These are phyloP conservation scores for Pseudachorutes palmiensis DNA, from an alignment of 1,140 invertebrate species.

Conservation along the genomic window DNA sequence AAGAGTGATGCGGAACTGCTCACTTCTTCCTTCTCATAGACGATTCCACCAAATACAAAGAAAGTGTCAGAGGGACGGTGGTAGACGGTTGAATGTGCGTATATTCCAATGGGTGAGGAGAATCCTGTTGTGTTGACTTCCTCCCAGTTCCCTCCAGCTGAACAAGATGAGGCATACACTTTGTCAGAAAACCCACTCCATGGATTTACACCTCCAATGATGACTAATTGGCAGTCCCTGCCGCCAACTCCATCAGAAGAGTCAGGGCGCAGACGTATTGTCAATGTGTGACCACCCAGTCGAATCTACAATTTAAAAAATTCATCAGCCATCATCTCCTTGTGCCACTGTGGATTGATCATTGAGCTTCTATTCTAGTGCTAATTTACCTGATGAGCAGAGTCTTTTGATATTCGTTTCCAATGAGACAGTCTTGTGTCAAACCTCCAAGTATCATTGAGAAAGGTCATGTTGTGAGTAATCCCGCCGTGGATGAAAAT, in stretches of 20 bases:
- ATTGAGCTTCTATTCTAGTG: too few relatives aligned
- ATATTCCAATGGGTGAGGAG: constrained; percentile 59
- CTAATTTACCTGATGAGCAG: constrained; percentile 44
- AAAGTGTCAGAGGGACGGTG: constrained; percentile 69
- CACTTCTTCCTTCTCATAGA: constrained; percentile 62
- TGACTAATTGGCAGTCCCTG: constrained; percentile 50
- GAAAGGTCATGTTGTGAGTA: constrained; percentile 52
- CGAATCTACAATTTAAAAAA: constrained; percentile 46
- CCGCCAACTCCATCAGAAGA: neutral
- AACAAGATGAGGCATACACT: constrained; percentile 73
- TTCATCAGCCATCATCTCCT: too few relatives aligned
- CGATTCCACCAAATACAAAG: constrained; percentile 83
- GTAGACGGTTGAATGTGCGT: constrained; percentile 83
- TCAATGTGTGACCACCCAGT: constrained; percentile 80
- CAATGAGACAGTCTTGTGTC: constrained; percentile 77
- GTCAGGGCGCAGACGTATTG: constrained; percentile 51
- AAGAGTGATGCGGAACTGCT: constrained; percentile 65
- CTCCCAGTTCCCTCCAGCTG: constrained; percentile 58
- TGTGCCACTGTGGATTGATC: too few relatives aligned
- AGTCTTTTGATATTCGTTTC: constrained; percentile 57
- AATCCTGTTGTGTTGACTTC: constrained; percentile 59
- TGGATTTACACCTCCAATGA: constrained; percentile 82
- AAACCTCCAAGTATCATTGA: constrained; percentile 88
- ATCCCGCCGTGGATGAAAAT: constrained; percentile 88
- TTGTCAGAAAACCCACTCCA: constrained; percentile 64